Base-by-base conservation (phyloP, 2,888 invertebrate species). In the Epicampocera succincta region DNA sequence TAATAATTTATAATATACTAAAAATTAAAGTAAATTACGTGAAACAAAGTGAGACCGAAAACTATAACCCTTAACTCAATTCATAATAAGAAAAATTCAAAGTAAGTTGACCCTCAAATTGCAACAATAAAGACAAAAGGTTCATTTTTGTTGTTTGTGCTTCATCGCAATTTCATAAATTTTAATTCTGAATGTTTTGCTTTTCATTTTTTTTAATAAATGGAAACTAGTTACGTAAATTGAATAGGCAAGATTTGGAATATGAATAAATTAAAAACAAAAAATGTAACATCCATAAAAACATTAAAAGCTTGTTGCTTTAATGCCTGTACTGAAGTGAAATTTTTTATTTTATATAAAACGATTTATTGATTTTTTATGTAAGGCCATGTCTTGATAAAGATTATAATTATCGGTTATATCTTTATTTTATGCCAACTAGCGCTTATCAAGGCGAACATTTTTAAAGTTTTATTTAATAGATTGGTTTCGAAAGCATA, bases 91-190 rank as follows among this genome's bases (percentile, higher is more conserved):
- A 63, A 33, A 13, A 48, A 65, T 21, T 25, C 25, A 21, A 52
- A 52, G 66, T 66, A 66, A 66, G 66, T 66, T 40, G 25, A 44
- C 58, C 56, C 60, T 60, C 42, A 42, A 42, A 25, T 25, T 21
- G 11, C 60, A 25, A 44, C 15, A 60, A 40, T 33, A 54, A 54
- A 42, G n/a, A 40, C 13, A 42, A 33, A 33, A 5, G 6, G 25
- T 25, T 25, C 4, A 0, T 11, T 65, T 65, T 48, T 66, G 38
- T 52, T 54, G 40, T 19, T 38, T 25, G 50, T 40, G 19, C 44
- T 21, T 38, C 21, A 58, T 40, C 11, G 8, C 6, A 19, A 38
- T 38, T 40, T 0, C 38, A 40, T 58, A 40, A 19, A 11, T 42
- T 66, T 52, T 52, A 21, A 63, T 61, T 15, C 17, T 5, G 29